phyloP scores from a whole-genome alignment of 1,140 invertebrate genomes.

The Polyergus mexicanus region DNA sequence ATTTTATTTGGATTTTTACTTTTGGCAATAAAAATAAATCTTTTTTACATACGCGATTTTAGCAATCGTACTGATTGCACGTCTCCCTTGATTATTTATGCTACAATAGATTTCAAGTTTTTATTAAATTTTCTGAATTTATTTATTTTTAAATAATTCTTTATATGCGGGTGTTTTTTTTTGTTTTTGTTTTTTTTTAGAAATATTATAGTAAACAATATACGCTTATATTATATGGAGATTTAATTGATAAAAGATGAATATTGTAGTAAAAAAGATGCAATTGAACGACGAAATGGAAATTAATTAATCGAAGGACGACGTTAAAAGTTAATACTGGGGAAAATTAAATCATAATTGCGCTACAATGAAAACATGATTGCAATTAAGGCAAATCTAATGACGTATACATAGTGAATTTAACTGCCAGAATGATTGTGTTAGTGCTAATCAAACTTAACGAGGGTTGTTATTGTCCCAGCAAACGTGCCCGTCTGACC shows the following conservation, averaged over 20 bases:
- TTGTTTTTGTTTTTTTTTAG: neutral
- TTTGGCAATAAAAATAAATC: neutral
- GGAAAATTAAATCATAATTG: conserved; percentile 38
- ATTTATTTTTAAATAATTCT: neutral
- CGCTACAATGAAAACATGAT: conserved; percentile 7
- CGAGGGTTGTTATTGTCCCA: conserved; percentile 43
- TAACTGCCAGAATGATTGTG: conserved; percentile 22
- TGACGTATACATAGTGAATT: conserved; percentile 17
- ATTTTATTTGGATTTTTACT: neutral
- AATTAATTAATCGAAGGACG: conserved; percentile 23
- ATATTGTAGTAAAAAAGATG: neutral
- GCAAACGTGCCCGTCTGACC: conserved; percentile 56
- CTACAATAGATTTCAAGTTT: neutral
- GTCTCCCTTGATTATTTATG: neutral
- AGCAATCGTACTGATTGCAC: neutral
- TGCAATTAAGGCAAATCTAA: conserved; percentile 30
- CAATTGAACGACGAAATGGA: neutral
- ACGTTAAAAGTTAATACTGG: conserved; percentile 7
- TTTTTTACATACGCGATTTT: neutral
- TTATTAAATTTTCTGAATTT: neutral
- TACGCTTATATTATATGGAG: neutral
- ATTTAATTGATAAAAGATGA: neutral
- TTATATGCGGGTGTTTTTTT: no score
- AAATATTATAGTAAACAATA: neutral
- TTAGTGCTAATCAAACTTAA: conserved; percentile 56